Conservation (phyloP, 2,113 vertebrate genomes). For the Egretta garzetta region DNA sequence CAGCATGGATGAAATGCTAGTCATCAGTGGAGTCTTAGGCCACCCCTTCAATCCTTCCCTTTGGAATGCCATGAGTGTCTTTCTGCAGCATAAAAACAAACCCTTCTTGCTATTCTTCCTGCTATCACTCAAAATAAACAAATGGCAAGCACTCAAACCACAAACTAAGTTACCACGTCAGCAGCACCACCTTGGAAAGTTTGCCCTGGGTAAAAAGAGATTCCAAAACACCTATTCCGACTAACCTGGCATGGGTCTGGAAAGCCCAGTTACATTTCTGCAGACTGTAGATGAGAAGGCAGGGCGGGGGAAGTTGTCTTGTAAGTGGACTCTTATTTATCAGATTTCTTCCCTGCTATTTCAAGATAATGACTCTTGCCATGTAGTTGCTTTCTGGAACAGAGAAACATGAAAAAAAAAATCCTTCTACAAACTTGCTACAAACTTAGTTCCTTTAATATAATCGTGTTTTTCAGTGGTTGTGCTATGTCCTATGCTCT, state of each 20-base stretch:
- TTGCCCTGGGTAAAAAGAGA: constrained; percentile 23
- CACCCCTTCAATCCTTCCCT: not conserved
- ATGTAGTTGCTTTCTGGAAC: not conserved
- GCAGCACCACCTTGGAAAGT: constrained; percentile 44
- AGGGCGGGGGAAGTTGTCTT: not conserved
- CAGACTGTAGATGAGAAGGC: not conserved
- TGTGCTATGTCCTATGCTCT: not conserved
- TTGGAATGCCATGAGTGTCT: constrained; percentile 12
- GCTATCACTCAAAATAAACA: constrained; percentile 42
- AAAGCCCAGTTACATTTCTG: not conserved
- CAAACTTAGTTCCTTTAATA: not conserved
- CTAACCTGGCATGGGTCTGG: not conserved
- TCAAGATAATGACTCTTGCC: not conserved
- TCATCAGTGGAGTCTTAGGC: not conserved
- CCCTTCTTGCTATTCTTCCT: constrained; percentile 16
- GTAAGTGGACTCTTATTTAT: not conserved
- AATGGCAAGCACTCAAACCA: not conserved
- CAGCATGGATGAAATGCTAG: not conserved
- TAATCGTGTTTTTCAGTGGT: not conserved
- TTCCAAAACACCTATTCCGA: constrained; percentile 19
- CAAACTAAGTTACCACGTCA: constrained; percentile 45
- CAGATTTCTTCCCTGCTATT: not conserved
- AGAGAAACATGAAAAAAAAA: not conserved
- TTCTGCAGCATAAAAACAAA: constrained; percentile 12
- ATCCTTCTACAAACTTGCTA: not conserved